Conservation (phyloP, 2,113 vertebrate species). For the Barbus barbus region DNA sequence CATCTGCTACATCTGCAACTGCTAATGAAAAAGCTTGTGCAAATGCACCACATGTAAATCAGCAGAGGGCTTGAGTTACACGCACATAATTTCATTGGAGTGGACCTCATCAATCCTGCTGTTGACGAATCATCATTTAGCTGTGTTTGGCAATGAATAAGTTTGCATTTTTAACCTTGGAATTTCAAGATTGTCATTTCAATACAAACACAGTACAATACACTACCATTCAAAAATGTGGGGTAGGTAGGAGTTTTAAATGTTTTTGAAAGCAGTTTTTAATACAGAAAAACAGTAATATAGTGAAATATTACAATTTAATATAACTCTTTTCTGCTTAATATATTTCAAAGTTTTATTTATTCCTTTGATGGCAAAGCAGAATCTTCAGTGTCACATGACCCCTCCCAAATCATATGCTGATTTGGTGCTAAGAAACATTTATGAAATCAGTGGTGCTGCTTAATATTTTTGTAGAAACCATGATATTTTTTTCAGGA, state of each 20-base stretch:
- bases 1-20: slow-evolving; percentile 23
- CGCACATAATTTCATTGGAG: slow-evolving; percentile 9
- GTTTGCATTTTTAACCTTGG: background rate
- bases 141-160: background rate
- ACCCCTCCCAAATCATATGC: too few species aligned
- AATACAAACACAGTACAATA: background rate
- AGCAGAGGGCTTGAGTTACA: slow-evolving; percentile 2
- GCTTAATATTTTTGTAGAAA: too few species aligned
- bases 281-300: background rate
- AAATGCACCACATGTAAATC: slow-evolving; percentile 17
- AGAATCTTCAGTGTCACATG: too few species aligned
- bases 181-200: background rate
- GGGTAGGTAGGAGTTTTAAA: background rate
- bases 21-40: slow-evolving; percentile 28
- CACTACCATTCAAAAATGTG: background rate
- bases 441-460: too few species aligned
- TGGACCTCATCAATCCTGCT: slow-evolving; percentile 22
- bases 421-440: too few species aligned
- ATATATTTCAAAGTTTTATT: too few species aligned
- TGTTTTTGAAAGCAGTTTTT: background rate
- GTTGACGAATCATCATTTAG: slow-evolving; percentile 5
- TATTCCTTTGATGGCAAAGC: too few species aligned
- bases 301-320: background rate
- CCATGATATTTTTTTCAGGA: too few species aligned
- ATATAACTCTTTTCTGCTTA: too few species aligned